A percentile compares a stretch with the other conserved stretches of the same genome.
Evolutionary conservation across 2,888 invertebrate species (phyloP).

Genomic region (Drosophila macrospina): DNA sequence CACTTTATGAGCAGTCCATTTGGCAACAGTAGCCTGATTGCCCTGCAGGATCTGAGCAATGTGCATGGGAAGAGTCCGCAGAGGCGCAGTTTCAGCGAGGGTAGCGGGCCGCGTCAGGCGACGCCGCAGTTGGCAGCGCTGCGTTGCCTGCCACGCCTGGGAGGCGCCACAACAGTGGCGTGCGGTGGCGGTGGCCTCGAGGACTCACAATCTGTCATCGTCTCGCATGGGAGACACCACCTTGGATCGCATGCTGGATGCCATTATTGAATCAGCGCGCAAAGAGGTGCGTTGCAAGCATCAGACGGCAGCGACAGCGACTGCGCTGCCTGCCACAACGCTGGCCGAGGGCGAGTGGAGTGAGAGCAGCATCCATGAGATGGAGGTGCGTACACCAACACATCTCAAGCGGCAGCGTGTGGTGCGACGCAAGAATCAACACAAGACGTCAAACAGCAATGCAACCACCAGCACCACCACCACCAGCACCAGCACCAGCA

Average conservation of each 20-base stretch:
- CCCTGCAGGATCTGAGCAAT: conserved; percentile 84
- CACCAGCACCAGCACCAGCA: too few species aligned
- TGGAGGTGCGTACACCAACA: conserved; percentile 85
- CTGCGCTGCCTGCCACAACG: not conserved
- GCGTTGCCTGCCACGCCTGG: conserved; percentile 56
- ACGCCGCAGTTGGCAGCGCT: conserved; percentile 59
- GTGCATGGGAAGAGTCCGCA: conserved; percentile 81
- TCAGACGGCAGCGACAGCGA: not conserved
- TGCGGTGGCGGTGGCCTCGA: conserved; percentile 35
- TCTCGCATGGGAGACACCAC: conserved; percentile 85
- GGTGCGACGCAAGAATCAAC: conserved; percentile 82
- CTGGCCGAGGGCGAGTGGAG: conserved; percentile 60
- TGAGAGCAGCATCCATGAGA: conserved; percentile 83
- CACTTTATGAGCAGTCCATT: conserved; percentile 82
- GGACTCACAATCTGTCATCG: conserved; percentile 77
- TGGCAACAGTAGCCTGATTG: conserved; percentile 80
- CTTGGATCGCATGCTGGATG: conserved; percentile 85
- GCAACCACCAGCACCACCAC: not conserved
- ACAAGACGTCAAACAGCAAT: conserved; percentile 27
- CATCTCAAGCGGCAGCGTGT: conserved; percentile 84
- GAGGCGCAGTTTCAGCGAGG: conserved; percentile 71
- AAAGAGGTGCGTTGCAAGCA: conserved; percentile 77
- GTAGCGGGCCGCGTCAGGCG: conserved; percentile 68
- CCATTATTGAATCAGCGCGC: conserved; percentile 84
- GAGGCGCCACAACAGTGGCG: conserved; percentile 3